Conservation (phyloP, 2,113 vertebrate species). For the Anolis sagrei region DNA sequence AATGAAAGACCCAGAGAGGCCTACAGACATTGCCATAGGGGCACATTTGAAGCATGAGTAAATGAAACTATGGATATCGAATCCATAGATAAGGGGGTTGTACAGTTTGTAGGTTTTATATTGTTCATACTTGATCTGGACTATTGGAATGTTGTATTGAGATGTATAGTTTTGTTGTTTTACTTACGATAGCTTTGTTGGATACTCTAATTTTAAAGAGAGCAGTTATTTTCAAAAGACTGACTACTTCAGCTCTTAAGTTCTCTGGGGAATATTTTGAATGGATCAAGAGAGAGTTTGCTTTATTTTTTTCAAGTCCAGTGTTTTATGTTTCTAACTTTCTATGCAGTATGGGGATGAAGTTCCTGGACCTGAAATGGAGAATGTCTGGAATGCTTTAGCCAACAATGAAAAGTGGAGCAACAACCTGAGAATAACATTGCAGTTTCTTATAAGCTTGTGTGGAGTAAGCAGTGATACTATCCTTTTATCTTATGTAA, state of each 20-base stretch:
- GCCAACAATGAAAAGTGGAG: conserved; percentile 97
- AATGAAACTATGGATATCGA: too few species aligned
- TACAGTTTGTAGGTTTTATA: neutral
- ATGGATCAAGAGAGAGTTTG: neutral
- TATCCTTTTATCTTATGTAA: conserved; percentile 91
- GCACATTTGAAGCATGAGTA: too few species aligned
- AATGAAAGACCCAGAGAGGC: too few species aligned
- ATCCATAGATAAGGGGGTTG: too few species aligned
- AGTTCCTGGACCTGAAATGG: conserved; percentile 94
- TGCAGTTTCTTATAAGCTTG: conserved; percentile 97
- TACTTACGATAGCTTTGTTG: neutral
- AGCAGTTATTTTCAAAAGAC: neutral
- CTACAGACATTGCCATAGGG: too few species aligned
- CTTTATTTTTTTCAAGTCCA: neutral
- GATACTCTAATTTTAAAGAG: neutral
- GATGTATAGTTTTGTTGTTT: neutral
- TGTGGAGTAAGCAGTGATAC: conserved; percentile 98
- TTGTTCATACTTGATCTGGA: neutral
- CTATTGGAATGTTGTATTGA: neutral
- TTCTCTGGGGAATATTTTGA: neutral
- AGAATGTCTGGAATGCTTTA: conserved; percentile 96
- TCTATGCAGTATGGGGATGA: conserved; percentile 93
- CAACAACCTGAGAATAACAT: conserved; percentile 92
- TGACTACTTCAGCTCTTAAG: neutral
- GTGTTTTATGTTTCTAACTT: conserved; percentile 28